phyloP scores from a whole-genome alignment of 2,113 vertebrate genomes.

The Nothoprocta pentlandii region DNA sequence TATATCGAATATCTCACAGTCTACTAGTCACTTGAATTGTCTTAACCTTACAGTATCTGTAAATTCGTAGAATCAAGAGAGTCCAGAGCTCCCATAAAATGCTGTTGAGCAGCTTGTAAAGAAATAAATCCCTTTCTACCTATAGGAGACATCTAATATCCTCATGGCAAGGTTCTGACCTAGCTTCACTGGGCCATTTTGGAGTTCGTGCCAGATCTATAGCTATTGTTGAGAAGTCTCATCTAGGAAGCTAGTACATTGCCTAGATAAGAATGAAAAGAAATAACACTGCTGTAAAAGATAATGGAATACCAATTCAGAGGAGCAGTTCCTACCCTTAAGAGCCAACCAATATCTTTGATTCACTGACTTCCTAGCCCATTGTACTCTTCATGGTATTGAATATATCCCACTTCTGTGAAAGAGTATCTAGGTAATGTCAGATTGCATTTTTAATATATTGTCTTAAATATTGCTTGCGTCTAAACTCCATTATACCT shows the following conservation, averaged over 20 bases:
- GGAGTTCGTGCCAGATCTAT: neutral
- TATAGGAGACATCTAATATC: neutral
- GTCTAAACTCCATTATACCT: neutral
- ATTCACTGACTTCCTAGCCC: neutral
- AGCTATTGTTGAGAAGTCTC: rapidly evolving
- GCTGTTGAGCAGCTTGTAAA: neutral
- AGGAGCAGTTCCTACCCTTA: neutral
- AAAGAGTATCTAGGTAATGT: neutral
- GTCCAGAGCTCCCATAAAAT: neutral
- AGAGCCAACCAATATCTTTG: neutral
- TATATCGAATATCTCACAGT: neutral
- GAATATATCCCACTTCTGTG: neutral
- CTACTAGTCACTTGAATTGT: neutral
- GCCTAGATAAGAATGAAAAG: neutral
- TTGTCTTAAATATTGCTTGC: neutral
- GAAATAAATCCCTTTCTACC: neutral
- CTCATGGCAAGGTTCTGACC: neutral
- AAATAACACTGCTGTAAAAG: neutral
- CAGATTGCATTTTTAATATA: neutral
- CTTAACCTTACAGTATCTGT: neutral
- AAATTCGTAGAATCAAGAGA: neutral
- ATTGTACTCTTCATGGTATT: neutral
- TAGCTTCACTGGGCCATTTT: neutral
- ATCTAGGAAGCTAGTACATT: neutral
- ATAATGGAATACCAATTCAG: neutral